phyloP scores from a whole-genome alignment of 1,140 invertebrate species.

The Calosoma granatense region DNA sequence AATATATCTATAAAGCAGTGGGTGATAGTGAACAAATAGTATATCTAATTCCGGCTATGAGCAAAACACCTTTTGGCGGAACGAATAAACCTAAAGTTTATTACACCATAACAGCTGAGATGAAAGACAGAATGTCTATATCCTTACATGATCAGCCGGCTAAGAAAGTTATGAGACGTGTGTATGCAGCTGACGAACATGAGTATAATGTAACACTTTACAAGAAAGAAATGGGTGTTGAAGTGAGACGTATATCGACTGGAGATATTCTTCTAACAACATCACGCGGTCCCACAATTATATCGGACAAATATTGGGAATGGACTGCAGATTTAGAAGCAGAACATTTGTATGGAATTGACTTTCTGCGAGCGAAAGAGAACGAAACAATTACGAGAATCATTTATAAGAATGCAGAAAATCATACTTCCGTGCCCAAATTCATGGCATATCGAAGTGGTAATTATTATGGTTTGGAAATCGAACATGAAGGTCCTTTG shows the following conservation, averaged over 20 bases:
- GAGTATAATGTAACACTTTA: too few species aligned
- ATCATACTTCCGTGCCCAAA: slow-evolving; percentile 24
- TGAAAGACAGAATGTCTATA: slow-evolving; percentile 10
- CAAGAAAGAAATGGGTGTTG: slow-evolving; percentile 9
- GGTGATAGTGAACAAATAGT: slow-evolving; percentile 6
- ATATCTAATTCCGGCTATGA: not conserved
- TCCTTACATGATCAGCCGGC: slow-evolving; percentile 14
- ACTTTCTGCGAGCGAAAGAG: not conserved
- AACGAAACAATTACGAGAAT: slow-evolving; percentile 20
- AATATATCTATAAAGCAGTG: slow-evolving; percentile 14
- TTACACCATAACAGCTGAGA: slow-evolving; percentile 13
- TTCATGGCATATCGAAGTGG: slow-evolving; percentile 29
- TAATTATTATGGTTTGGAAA: slow-evolving; percentile 26
- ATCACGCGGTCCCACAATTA: slow-evolving; percentile 32
- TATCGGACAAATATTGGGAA: slow-evolving; percentile 35
- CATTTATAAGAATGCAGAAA: slow-evolving; percentile 26
- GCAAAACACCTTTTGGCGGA: slow-evolving; percentile 13
- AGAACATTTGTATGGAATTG: slow-evolving; percentile 28
- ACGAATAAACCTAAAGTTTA: not conserved
- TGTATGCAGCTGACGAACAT: too few species aligned
- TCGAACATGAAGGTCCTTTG: slow-evolving; percentile 27
- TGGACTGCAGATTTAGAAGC: slow-evolving; percentile 31
- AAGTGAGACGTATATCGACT: slow-evolving; percentile 16
- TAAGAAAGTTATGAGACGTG: too few species aligned
- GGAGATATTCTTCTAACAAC: slow-evolving; percentile 29